A percentile compares a stretch with the other conserved stretches of the same genome.
phyloP scores from a whole-genome alignment of 2,888 invertebrate species.

The Drosophila mayaguana region DNA sequence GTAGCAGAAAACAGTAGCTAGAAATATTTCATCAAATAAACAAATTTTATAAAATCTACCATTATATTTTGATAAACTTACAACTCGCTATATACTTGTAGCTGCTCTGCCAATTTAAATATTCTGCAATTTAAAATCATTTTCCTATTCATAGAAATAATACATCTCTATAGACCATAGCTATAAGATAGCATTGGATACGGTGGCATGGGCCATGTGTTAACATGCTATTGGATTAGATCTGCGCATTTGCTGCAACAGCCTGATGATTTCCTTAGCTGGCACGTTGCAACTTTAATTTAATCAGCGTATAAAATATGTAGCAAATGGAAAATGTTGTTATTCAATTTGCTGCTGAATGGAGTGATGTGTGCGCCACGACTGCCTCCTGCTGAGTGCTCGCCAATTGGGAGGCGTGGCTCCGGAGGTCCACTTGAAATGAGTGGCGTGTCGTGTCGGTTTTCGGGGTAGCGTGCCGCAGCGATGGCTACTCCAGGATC shows the following conservation, averaged over 20 bases:
- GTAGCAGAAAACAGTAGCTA: no score
- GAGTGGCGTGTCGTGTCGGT: constrained; percentile 69
- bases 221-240: constrained; percentile 38
- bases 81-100: no score
- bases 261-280: constrained; percentile 27
- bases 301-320: constrained; percentile 75
- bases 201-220: constrained; percentile 10
- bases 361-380: constrained; percentile 61
- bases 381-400: constrained; percentile 8
- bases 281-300: constrained; percentile 72
- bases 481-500: constrained; percentile 52
- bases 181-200: constrained; percentile 7
- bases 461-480: constrained; percentile 56
- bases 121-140: no score
- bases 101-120: background rate
- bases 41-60: no score
- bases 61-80: no score
- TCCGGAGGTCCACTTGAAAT: constrained; percentile 55
- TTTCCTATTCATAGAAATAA: background rate
- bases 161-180: background rate
- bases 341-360: constrained; percentile 78
- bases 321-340: constrained; percentile 78
- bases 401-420: constrained; percentile 24
- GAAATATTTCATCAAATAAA: background rate
- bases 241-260: constrained; percentile 16